Base-by-base conservation (phyloP, 2,888 invertebrate species). In the Volucella inanis region DNA sequence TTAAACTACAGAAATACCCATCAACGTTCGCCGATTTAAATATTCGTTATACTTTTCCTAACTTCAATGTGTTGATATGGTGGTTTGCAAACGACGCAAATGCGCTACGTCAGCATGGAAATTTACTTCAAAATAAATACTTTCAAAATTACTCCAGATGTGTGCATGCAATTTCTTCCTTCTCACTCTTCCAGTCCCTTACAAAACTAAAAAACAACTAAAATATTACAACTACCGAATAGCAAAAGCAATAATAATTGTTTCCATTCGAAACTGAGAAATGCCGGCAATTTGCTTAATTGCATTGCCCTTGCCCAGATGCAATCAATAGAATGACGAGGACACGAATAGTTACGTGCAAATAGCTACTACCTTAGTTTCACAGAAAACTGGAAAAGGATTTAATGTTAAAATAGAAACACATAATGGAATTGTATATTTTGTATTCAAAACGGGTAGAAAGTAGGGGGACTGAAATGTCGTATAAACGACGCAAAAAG, bases 251-350 rank as follows among this genome's bases (percentile, higher is more conserved):
- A 18, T 9, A 10, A 8, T 9, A 14, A 14, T 41, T 14, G 41
- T 22, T 18, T 41, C 11, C 11, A 0, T n/a, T 14, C n/a, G 38
- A 11, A 52, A 47, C 31, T 38, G 47, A 55, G 55, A 68, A 68
- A 55, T 15, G 70, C 18, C 49, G 47, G 59, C 70, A 70, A 70
- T 70, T 70, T 70, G 57, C 70, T 57, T 70, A 70, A 59, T 70
- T 70, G 70, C 47, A 59, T 39, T 59, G 49, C 49, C 70, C 39
- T 59, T 39, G 57, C n/a, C 49, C 14, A 15, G 57, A 59, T 59
- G 47, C 49, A 49, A 70, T 70, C 70, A 49, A 70, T 70, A 49
- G 59, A 70, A 47, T 39, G 12, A 38, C 47, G 57, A 59, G 12
- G 70, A 59, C 57, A 59, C 57, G 57, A 59, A 49, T 18, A 45